phyloP scores from a whole-genome alignment of 2,113 vertebrate species.

The Entomyzon cyanotis region DNA sequence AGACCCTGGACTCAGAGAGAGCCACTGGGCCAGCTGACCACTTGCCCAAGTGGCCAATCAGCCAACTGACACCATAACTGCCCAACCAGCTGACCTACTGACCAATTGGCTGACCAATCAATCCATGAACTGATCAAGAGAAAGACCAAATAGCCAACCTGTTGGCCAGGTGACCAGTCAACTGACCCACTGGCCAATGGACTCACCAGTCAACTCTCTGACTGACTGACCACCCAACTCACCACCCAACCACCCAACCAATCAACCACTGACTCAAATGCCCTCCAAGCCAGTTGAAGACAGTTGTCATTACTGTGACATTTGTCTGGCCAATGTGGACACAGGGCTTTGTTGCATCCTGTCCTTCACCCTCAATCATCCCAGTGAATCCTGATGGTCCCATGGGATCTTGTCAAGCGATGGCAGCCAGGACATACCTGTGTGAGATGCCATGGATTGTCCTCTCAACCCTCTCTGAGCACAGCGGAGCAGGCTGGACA shows the following conservation, averaged over 20 bases:
- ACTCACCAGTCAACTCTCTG: not conserved
- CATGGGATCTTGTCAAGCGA: fast-evolving
- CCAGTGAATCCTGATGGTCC: not conserved
- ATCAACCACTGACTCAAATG: too few relatives aligned
- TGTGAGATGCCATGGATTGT: not conserved
- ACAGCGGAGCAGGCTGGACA: fast-evolving
- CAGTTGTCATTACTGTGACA: not conserved
- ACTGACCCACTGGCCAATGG: not conserved
- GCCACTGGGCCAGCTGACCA: not conserved
- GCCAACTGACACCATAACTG: not conserved
- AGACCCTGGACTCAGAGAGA: not conserved
- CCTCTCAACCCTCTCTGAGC: not conserved
- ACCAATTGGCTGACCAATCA: not conserved
- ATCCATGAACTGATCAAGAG: not conserved
- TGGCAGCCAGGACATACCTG: constrained; percentile 25
- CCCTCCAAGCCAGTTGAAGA: not conserved
- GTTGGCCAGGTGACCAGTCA: not conserved
- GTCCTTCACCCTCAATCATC: not conserved
- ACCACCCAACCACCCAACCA: not conserved
- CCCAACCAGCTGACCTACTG: not conserved
- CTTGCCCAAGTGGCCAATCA: not conserved
- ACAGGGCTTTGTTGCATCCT: not conserved
- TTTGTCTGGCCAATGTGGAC: not conserved
- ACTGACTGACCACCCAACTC: not conserved
- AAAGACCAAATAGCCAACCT: not conserved